A percentile compares a stretch with the other conserved stretches of the same genome.
Evolutionary conservation across 2,888 invertebrate species (phyloP).

Genomic region (Antheraea assamensis): DNA sequence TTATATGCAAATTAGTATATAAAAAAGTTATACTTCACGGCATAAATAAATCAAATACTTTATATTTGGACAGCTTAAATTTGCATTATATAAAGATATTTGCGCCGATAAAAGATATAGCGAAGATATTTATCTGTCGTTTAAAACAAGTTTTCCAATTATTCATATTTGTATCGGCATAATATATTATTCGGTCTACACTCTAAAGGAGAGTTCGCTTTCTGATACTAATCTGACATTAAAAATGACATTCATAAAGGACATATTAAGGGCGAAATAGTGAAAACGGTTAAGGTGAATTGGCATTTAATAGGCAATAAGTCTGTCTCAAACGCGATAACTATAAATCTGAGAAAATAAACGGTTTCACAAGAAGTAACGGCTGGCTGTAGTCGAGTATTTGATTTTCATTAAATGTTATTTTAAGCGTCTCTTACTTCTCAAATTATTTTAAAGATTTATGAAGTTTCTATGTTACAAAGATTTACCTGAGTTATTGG

Average conservation of each 20-base stretch:
- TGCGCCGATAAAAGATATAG: no score
- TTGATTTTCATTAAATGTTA: neutral
- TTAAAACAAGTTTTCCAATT: no score
- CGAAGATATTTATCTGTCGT: no score
- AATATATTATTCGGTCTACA: neutral
- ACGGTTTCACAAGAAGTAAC: neutral
- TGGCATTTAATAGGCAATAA: constrained; percentile 8
- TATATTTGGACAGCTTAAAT: no score
- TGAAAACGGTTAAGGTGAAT: neutral
- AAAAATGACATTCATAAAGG: constrained; percentile 1
- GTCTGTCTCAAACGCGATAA: neutral
- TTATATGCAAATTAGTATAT: no score
- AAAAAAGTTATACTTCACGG: no score
- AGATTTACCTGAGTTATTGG: neutral
- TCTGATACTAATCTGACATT: neutral
- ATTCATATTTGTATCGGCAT: neutral
- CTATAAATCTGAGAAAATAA: constrained; percentile 9
- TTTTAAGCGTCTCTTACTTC: neutral
- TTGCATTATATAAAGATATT: no score
- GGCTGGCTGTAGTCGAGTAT: neutral
- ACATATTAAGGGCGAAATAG: neutral
- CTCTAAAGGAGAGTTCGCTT: neutral
- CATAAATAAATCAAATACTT: no score
- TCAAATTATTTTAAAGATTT: neutral
- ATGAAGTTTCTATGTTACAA: neutral